Conservation (phyloP, 2,797 vertebrate species). For the Karalla daura region DNA sequence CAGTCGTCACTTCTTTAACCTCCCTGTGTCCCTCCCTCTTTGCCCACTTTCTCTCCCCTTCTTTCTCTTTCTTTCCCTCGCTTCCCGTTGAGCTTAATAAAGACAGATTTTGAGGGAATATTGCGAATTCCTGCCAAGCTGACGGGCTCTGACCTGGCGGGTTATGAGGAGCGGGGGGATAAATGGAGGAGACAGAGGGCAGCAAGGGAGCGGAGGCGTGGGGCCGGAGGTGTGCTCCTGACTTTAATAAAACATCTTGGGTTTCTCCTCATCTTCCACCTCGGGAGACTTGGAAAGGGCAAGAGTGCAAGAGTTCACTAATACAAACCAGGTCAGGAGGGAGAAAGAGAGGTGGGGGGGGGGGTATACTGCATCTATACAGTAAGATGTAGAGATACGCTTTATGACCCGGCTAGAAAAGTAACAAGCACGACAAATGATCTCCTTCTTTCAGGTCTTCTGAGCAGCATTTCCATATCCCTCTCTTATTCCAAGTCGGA, state of each 20-base stretch:
- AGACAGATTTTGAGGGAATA: conserved; percentile 27
- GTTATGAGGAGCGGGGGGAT: conserved; percentile 37
- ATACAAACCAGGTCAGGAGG: conserved; percentile 22
- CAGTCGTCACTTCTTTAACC: neutral
- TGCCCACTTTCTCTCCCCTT: neutral
- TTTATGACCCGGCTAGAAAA: neutral
- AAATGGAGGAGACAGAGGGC: conserved; percentile 27
- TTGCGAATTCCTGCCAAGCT: conserved; percentile 37
- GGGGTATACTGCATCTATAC: too few species aligned
- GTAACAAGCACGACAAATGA: too few species aligned
- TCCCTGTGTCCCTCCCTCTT: too few species aligned
- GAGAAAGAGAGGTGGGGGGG: neutral
- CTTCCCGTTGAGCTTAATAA: conserved; percentile 11
- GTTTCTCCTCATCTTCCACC: conserved; percentile 42
- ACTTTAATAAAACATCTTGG: conserved; percentile 52
- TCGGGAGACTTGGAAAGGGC: conserved; percentile 25
- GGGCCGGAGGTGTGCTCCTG: conserved; percentile 25
- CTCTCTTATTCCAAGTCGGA: neutral
- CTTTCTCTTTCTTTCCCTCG: neutral
- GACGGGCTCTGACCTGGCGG: conserved; percentile 1
- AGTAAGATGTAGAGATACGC: too few species aligned
- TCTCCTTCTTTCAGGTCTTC: too few species aligned
- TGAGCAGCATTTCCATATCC: too few species aligned
- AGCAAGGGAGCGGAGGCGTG: conserved; percentile 8
- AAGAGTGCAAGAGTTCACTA: conserved; percentile 15